Evolutionary conservation across 2,797 vertebrate species (phyloP).

Genomic region (Vespertilio murinus): DNA sequence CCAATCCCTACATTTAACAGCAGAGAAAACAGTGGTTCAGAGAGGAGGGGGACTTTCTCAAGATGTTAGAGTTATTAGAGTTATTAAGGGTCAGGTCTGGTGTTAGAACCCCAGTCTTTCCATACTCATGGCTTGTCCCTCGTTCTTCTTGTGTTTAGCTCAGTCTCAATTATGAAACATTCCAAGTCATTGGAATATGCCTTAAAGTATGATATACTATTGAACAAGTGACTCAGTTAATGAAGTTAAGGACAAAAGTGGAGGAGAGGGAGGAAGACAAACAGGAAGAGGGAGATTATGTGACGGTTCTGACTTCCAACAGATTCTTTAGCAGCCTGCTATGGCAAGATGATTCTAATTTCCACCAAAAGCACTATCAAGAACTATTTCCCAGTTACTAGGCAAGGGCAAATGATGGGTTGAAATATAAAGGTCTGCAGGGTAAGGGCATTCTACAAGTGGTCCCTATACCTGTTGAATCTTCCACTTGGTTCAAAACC

Average conservation of each 20-base stretch:
- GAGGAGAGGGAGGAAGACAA: not conserved
- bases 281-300: no score
- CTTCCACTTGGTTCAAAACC: not conserved
- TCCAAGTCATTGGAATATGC: not conserved
- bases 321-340: not conserved
- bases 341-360: not conserved
- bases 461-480: not conserved
- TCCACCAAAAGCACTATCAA: not conserved
- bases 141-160: not conserved
- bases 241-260: not conserved
- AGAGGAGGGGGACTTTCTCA: slow-evolving; percentile 10
- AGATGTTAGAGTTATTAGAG: not conserved
- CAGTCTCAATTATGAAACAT: not conserved
- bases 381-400: not conserved
- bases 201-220: not conserved
- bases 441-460: not conserved
- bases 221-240: not conserved
- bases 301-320: no score
- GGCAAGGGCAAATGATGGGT: not conserved
- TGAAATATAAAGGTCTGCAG: not conserved
- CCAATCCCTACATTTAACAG: not conserved
- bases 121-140: not conserved
- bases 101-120: not conserved
- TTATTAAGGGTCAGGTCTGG: not conserved
- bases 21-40: slow-evolving; percentile 38